phyloP scores from a whole-genome alignment of 2,113 vertebrate species.

The Pluvianellus socialis region DNA sequence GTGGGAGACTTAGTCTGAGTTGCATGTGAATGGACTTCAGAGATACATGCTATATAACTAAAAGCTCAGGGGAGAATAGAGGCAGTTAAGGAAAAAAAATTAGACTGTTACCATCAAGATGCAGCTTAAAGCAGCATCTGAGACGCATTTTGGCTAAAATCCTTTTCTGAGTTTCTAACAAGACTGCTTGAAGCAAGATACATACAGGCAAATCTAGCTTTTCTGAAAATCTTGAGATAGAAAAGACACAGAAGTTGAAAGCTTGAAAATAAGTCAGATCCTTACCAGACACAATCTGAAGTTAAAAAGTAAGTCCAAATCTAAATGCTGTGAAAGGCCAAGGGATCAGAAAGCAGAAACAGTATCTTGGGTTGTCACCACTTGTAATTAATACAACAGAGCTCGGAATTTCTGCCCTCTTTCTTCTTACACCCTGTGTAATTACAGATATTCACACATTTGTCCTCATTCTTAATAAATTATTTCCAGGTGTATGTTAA shows the following conservation, averaged over 20 bases:
- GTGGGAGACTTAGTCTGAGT: constrained; percentile 1
- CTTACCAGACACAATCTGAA: neutral
- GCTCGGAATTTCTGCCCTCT: neutral
- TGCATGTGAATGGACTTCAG: constrained; percentile 27
- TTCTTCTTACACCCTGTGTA: neutral
- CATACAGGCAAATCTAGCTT: neutral
- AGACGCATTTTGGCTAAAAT: neutral
- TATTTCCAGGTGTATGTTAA: neutral
- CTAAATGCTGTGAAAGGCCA: neutral
- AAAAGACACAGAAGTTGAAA: neutral
- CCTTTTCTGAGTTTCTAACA: neutral
- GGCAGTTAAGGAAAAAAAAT: neutral
- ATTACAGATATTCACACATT: neutral
- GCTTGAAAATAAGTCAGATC: neutral
- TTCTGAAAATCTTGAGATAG: neutral
- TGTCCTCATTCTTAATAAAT: neutral
- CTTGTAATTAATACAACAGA: neutral
- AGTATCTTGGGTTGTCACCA: neutral
- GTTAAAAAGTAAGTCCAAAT: neutral
- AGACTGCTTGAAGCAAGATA: neutral
- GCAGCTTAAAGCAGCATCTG: neutral
- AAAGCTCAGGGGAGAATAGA: neutral
- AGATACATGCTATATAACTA: neutral
- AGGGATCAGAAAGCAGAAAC: neutral
- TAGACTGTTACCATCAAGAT: neutral